Base-by-base conservation (phyloP, 2,797 vertebrate species). In the Amblyopsis hoosieri region DNA sequence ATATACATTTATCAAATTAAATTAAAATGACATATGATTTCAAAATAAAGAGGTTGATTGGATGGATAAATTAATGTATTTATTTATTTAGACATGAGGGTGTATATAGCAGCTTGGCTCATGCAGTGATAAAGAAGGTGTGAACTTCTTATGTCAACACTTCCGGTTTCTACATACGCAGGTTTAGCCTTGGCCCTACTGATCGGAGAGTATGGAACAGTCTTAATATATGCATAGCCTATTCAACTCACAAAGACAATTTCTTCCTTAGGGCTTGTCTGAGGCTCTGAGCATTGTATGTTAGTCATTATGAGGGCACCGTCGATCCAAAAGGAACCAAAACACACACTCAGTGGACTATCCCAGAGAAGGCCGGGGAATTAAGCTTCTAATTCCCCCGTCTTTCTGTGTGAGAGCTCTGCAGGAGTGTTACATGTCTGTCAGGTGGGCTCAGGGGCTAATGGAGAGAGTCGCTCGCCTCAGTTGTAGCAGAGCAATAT, bases 261-360 rank as follows among this genome's bases (percentile, higher is more conserved):
- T 46, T 69, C 52, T 48, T 4, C 53, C 57, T 65, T 37, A 3
- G 57, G 69, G 54, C 67, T 50, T 57, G 54, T 64, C 56, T 23
- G 58, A 69, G 61, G 62, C 54, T 57, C 63, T 1, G 57, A 54
- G 61, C 50, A 57, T 55, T 2, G 48, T n/a, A 50, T 19, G 60
- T 71, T 50, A 54, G 51, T 33, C 62, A 54, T 74, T 58, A 67
- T 62, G 62, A 72, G 56, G 62, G 23, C 64, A 67, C 78, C 62
- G 71, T 76, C 71, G 69, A 57, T 79, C 70, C 74, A 45, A 58
- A 80, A 70, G 73, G 58, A 78, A 75, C n/a, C 57, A 68, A 67
- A 77, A 77, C 62, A 74, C 45, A 78, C 69, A 80, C 55, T 74
- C 57, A 75, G 60, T 68, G 57, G 57, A 79, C 62, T 56, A 75